These are phyloP conservation scores for Octopus bimaculoides DNA, from an alignment of 1,140 invertebrate genomes.

Conservation along the genomic window DNA sequence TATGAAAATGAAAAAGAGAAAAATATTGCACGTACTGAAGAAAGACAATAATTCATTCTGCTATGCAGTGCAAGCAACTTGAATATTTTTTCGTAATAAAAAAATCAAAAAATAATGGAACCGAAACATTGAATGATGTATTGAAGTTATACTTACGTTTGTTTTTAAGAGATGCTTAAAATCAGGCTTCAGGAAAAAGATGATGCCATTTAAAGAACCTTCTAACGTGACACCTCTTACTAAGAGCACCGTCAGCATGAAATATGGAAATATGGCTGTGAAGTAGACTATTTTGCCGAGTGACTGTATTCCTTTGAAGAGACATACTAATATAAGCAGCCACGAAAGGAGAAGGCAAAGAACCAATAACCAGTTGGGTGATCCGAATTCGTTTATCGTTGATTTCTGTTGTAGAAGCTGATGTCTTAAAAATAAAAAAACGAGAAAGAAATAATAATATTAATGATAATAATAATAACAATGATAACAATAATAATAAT, in stretches of 20 bases:
- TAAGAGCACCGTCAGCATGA: neutral
- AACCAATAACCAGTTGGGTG: slow-evolving; percentile 66
- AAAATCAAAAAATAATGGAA: no score
- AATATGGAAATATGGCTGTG: neutral
- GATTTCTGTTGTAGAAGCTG: slow-evolving; percentile 72
- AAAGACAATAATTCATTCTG: no score
- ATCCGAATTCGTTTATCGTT: slow-evolving; percentile 73
- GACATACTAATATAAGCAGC: slow-evolving; percentile 46
- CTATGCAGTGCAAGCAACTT: no score
- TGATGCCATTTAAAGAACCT: neutral
- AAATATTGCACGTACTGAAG: no score
- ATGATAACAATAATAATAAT: neutral
- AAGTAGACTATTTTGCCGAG: slow-evolving; percentile 51
- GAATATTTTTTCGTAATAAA: no score
- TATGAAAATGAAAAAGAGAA: no score
- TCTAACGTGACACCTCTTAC: neutral
- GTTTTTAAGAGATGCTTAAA: neutral
- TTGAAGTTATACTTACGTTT: neutral
- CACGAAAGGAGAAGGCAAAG: slow-evolving; percentile 49
- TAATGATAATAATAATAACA: neutral
- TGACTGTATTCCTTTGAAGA: slow-evolving; percentile 53
- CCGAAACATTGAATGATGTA: no score
- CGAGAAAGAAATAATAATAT: neutral
- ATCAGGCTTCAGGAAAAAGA: slow-evolving; percentile 6
- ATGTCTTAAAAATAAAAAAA: slow-evolving; percentile 60